A percentile compares a stretch with the other conserved stretches of the same genome.
Evolutionary conservation across 2,797 vertebrate genomes (phyloP).

Genomic region (Rhadinocentrus ornatus): DNA sequence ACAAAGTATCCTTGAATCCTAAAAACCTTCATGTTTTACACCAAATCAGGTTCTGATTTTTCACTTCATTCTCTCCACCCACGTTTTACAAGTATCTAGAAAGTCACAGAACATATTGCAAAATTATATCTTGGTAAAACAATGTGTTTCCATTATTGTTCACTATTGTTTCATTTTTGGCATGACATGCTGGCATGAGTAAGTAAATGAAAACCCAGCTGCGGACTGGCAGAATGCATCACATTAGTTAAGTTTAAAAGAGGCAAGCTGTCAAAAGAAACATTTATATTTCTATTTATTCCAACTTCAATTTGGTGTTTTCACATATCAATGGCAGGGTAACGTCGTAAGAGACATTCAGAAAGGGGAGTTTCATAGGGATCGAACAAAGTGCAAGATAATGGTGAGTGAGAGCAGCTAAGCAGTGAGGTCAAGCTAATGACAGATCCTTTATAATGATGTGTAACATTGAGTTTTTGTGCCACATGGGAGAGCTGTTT

Average conservation of each 20-base stretch:
- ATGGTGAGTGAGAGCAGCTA: conserved; percentile 39
- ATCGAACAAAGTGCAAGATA: conserved; percentile 8
- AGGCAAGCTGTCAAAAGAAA: conserved; percentile 22
- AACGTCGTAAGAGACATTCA: conserved; percentile 1
- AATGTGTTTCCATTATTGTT: conserved; percentile 33
- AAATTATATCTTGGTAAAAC: conserved; percentile 10
- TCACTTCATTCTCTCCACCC: conserved; percentile 29
- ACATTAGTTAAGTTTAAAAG: conserved; percentile 1
- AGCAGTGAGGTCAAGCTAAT: conserved; percentile 36
- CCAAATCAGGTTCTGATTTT: conserved; percentile 9
- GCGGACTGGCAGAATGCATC: background rate
- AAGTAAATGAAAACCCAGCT: conserved; percentile 23
- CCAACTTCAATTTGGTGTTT: background rate
- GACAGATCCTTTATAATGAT: conserved; percentile 48
- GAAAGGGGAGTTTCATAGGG: background rate
- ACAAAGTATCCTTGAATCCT: too few relatives aligned
- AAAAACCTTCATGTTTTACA: conserved; percentile 11
- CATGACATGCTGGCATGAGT: conserved; percentile 19
- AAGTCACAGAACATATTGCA: conserved; percentile 25
- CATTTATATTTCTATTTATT: conserved; percentile 14
- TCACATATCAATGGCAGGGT: background rate
- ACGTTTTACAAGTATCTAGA: conserved; percentile 15
- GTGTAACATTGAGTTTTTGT: conserved; percentile 51
- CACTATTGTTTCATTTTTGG: conserved; percentile 15
- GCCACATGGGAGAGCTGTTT: conserved; percentile 43